phyloP scores from a whole-genome alignment of 2,797 vertebrate species.

The Gila robusta region DNA sequence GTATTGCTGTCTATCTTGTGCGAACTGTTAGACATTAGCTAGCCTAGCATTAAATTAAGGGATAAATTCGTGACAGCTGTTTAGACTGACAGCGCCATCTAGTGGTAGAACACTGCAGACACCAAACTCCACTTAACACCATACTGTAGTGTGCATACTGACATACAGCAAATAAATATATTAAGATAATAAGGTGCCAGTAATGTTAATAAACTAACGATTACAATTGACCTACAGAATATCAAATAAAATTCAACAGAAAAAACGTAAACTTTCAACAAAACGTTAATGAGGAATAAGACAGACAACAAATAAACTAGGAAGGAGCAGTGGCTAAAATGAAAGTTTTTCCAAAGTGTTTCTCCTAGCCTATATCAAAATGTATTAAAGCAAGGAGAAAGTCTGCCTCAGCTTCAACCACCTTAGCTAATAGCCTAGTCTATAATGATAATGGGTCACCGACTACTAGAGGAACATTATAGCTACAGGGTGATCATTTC shows the following conservation, averaged over 20 bases:
- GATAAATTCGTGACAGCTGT: slow-evolving; percentile 44
- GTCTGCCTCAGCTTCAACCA: background rate
- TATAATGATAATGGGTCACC: background rate
- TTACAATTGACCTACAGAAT: background rate
- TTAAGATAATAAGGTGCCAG: background rate
- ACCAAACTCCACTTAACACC: background rate
- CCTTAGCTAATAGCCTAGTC: background rate
- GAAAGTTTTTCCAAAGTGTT: background rate
- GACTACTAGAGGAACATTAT: background rate
- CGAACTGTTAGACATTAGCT: background rate
- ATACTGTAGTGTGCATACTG: too few relatives aligned
- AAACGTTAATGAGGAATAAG: background rate
- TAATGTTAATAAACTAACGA: background rate
- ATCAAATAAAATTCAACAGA: background rate
- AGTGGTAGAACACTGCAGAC: slow-evolving; percentile 64
- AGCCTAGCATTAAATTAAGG: too few relatives aligned
- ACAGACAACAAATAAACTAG: too few relatives aligned
- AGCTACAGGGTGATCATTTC: background rate
- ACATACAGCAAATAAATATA: background rate
- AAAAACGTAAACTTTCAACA: background rate
- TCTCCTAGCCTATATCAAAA: too few relatives aligned
- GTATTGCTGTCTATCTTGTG: too few relatives aligned
- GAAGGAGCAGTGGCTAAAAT: background rate
- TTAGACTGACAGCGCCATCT: slow-evolving; percentile 80
- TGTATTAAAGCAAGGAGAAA: background rate